Evolutionary conservation across 2,113 vertebrate species (phyloP).

Genomic region (Perccottus glenii): DNA sequence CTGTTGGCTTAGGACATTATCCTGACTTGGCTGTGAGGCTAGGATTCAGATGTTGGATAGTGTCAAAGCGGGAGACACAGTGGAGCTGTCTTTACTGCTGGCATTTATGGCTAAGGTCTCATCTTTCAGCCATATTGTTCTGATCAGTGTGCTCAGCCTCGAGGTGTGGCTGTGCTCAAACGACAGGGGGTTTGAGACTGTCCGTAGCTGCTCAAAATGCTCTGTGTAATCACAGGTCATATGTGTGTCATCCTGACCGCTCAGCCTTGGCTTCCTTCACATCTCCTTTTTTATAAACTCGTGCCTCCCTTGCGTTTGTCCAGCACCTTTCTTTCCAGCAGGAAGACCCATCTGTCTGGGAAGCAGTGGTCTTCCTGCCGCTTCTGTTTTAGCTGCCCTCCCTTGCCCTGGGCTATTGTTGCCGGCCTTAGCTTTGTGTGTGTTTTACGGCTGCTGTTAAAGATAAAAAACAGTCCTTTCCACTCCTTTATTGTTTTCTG

Average conservation of each 20-base stretch:
- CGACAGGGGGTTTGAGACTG: conserved; percentile 49
- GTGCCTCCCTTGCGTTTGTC: conserved; percentile 51
- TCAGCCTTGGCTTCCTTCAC: conserved; percentile 54
- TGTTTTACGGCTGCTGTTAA: conserved; percentile 81
- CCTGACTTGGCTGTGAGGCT: conserved; percentile 57
- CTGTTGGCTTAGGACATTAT: conserved; percentile 54
- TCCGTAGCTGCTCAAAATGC: conserved; percentile 57
- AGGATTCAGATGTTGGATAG: conserved; percentile 64
- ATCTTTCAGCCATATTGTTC: conserved; percentile 78
- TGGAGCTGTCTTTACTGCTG: conserved; percentile 70
- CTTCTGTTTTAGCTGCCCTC: conserved; percentile 65
- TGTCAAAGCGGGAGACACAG: conserved; percentile 65
- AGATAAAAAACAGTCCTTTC: conserved; percentile 79
- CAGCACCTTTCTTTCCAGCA: conserved; percentile 61
- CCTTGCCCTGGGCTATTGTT: conserved; percentile 75
- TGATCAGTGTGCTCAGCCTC: conserved; percentile 59
- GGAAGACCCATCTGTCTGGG: conserved; percentile 75
- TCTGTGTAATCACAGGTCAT: conserved; percentile 74
- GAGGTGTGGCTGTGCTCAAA: conserved; percentile 72
- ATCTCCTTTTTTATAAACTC: conserved; percentile 50
- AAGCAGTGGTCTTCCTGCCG: conserved; percentile 78
- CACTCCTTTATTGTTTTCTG: conserved; percentile 80
- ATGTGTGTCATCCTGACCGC: conserved; percentile 60
- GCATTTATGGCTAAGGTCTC: conserved; percentile 66
- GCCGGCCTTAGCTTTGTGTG: conserved; percentile 73